Conservation (phyloP, 2,888 invertebrate genomes). For the Steinernema scapterisci region DNA sequence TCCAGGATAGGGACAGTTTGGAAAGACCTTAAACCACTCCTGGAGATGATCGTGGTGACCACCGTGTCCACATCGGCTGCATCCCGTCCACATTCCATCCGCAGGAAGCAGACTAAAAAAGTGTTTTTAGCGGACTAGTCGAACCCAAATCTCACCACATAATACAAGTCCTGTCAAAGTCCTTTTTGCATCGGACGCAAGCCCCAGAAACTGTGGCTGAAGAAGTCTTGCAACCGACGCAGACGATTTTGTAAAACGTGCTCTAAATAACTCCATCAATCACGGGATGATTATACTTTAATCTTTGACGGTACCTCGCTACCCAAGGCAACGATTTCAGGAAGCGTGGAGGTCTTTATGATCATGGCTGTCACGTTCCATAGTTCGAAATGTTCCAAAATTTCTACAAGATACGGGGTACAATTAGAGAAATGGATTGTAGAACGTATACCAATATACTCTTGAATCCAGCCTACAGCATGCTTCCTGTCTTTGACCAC, state of each 20-base stretch:
- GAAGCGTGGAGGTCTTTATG: neutral
- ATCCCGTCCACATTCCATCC: neutral
- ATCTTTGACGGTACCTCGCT: neutral
- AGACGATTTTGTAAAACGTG: slow-evolving; percentile 9
- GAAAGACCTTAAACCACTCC: neutral
- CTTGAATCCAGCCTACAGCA: neutral
- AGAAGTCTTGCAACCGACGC: neutral
- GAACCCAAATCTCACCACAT: neutral
- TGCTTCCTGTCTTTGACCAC: neutral
- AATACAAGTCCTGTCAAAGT: neutral
- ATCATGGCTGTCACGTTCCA: slow-evolving; percentile 8
- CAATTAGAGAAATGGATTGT: neutral
- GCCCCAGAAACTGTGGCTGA: neutral
- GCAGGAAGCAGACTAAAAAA: neutral
- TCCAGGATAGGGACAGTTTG: slow-evolving; percentile 3
- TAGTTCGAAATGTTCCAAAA: neutral
- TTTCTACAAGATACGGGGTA: neutral
- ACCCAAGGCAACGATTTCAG: neutral
- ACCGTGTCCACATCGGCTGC: slow-evolving; percentile 6
- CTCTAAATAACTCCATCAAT: neutral
- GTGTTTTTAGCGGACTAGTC: neutral
- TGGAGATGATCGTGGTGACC: slow-evolving; percentile 5
- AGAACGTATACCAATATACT: slow-evolving; percentile 11
- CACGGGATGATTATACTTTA: neutral
- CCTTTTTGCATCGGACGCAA: slow-evolving; percentile 11